Evolutionary conservation across 1,140 invertebrate species (phyloP), one percentile per base, ranked within the genome.

Genomic region (Drosophila parvula): DNA sequence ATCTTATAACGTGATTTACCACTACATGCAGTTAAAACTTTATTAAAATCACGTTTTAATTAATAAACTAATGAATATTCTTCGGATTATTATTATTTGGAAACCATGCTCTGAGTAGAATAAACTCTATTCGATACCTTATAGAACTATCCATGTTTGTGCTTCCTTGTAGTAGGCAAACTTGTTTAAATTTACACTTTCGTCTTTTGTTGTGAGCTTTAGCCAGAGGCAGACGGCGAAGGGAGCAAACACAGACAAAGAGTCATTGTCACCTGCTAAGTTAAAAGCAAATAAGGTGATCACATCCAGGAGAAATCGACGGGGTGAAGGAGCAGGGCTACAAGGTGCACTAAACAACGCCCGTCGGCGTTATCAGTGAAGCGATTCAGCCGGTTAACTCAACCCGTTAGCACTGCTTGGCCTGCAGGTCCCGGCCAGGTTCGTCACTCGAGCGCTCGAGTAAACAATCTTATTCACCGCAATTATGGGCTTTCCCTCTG

Each of bases 211-310:
- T 67, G 28, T n/a, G 22, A n/a, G 60, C 45, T 51, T 34, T 40
- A 28, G 34, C 36, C 60, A 11, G n/a, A 30, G 48, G n/a, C 27
- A 34, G 45, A 41, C 30, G 44, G 44, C 30, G 22, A 11, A 34
- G 14, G 11, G 9, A 18, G 48, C 44, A 77, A 74, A 64, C 74
- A 61, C 64, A 79, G 80, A 67, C 80, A 79, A 69, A 69, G 71
- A 84, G 81, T 84, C 80, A 76, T 79, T 83, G 81, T 84, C 76
- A 60, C 60, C 67, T 45, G 80, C 43, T 62, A 82, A 83, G 79
- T 82, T 44, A 34, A 47, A 32, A 47, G 77, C 51, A 71, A 73
- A 73, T 83, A 79, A 79, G 62, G 40, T 65, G 50, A n/a, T 11
- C 12, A 43, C 9, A 34, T 32, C 11, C 14, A n/a, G 51, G 63